Percentiles rank a stretch among this genome's conserved stretches.
phyloP scores from a whole-genome alignment of 2,113 vertebrate species.

The Scolopax mira region DNA sequence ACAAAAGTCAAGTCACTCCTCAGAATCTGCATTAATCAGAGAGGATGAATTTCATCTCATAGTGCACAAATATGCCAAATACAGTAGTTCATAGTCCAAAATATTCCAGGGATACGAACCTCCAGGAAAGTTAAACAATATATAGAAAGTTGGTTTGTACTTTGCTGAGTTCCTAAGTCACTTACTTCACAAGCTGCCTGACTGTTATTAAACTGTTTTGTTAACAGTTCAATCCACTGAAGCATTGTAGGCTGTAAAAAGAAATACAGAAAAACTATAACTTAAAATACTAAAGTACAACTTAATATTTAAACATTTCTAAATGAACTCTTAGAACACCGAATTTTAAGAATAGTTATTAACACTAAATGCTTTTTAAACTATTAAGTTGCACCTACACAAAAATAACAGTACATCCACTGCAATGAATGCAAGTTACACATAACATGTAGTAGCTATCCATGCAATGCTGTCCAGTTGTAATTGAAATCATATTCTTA shows the following conservation, averaged over 20 bases:
- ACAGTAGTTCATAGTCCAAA: slow-evolving; percentile 52
- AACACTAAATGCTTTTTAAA: not conserved
- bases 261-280: slow-evolving; percentile 19
- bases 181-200: slow-evolving; percentile 97
- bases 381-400: not conserved
- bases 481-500: not conserved
- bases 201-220: slow-evolving; percentile 99
- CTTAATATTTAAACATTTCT: not conserved
- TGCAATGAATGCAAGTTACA: not conserved
- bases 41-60: not conserved
- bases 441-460: not conserved
- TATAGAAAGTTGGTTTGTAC: slow-evolving; percentile 58
- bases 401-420: not conserved
- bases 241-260: slow-evolving; percentile 94
- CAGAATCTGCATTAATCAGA: not conserved
- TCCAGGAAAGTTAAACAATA: slow-evolving; percentile 65
- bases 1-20: not conserved
- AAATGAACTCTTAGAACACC: not conserved
- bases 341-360: not conserved
- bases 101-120: slow-evolving; percentile 60
- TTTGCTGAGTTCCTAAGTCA: slow-evolving; percentile 51
- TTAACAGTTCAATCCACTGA: slow-evolving; percentile 98
- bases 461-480: not conserved
- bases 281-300: not conserved
- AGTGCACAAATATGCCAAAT: slow-evolving; percentile 38